phyloP scores from a whole-genome alignment of 1,140 invertebrate genomes.

The Centruroides sculpturatus region DNA sequence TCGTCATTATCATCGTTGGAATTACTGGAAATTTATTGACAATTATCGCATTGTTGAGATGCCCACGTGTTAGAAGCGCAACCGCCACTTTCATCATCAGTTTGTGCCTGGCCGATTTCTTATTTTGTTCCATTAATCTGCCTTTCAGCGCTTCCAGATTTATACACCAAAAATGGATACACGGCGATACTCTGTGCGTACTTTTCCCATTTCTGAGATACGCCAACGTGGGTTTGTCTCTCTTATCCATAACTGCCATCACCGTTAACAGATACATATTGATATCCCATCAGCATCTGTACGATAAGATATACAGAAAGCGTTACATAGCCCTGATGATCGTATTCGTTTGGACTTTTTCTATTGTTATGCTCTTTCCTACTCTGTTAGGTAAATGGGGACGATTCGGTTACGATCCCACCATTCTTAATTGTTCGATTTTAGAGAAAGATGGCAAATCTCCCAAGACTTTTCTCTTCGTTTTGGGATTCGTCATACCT shows the following conservation, averaged over 20 bases:
- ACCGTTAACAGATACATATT: conserved; percentile 61
- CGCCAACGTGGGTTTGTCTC: conserved; percentile 69
- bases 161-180: conserved; percentile 60
- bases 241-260: conserved; percentile 77
- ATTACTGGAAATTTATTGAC: conserved; percentile 17
- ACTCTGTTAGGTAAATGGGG: conserved; percentile 69
- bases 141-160: conserved; percentile 67
- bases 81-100: conserved; percentile 78
- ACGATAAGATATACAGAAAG: conserved; percentile 13
- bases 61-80: conserved; percentile 38
- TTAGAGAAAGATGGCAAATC: conserved; percentile 48
- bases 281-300: conserved; percentile 7
- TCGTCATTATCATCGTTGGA: conserved; percentile 16
- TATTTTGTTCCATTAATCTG: conserved; percentile 69
- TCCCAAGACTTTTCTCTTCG: conserved; percentile 70
- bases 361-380: conserved; percentile 48
- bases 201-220: conserved; percentile 80
- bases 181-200: conserved; percentile 60
- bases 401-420: conserved; percentile 50
- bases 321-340: conserved; percentile 15
- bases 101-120: conserved; percentile 64
- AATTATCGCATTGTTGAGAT: conserved; percentile 14
- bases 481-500: conserved; percentile 63
- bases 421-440: conserved; percentile 19
- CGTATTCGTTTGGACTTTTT: conserved; percentile 54